A percentile compares a stretch with the other conserved stretches of the same genome.
These are phyloP conservation scores for Eleginops maclovinus DNA, from an alignment of 2,113 vertebrate species.

Conservation along the genomic window DNA sequence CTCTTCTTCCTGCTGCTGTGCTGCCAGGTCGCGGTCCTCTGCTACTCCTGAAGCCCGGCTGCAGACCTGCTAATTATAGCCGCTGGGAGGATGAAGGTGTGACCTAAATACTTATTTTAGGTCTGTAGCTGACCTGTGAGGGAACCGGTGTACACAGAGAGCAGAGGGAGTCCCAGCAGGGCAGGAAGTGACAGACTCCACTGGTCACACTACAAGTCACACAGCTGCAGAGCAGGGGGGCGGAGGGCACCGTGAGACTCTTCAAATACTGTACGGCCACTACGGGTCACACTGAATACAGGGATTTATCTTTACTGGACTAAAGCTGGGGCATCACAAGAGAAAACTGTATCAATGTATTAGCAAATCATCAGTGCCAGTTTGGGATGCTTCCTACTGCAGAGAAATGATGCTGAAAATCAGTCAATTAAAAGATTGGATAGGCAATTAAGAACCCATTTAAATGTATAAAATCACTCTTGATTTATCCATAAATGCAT, in stretches of 20 bases:
- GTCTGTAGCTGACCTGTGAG: slow-evolving; percentile 40
- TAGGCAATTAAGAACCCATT: too few species aligned
- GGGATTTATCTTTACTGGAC: background rate
- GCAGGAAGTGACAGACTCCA: slow-evolving; percentile 10
- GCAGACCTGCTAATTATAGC: slow-evolving; percentile 78
- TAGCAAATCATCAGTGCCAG: background rate
- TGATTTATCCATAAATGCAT: background rate
- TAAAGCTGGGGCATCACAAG: too few species aligned
- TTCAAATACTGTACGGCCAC: slow-evolving; percentile 1
- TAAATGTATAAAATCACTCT: background rate
- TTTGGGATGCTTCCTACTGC: background rate
- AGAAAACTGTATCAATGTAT: too few species aligned
- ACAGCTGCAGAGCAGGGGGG: slow-evolving; percentile 7
- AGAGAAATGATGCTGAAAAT: background rate
- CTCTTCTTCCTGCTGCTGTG: slow-evolving; percentile 67
- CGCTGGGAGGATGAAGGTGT: slow-evolving; percentile 66
- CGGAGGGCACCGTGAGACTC: slow-evolving; percentile 12
- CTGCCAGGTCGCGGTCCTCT: slow-evolving; percentile 36
- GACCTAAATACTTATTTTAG: slow-evolving; percentile 76
- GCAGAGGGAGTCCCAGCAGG: slow-evolving; percentile 48
- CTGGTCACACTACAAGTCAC: slow-evolving; percentile 7
- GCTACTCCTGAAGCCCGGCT: slow-evolving; percentile 54
- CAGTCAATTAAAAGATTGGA: background rate
- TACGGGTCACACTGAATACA: background rate
- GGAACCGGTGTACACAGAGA: slow-evolving; percentile 27